phyloP scores from a whole-genome alignment of 1,140 invertebrate genomes.

The Plodia interpunctella region DNA sequence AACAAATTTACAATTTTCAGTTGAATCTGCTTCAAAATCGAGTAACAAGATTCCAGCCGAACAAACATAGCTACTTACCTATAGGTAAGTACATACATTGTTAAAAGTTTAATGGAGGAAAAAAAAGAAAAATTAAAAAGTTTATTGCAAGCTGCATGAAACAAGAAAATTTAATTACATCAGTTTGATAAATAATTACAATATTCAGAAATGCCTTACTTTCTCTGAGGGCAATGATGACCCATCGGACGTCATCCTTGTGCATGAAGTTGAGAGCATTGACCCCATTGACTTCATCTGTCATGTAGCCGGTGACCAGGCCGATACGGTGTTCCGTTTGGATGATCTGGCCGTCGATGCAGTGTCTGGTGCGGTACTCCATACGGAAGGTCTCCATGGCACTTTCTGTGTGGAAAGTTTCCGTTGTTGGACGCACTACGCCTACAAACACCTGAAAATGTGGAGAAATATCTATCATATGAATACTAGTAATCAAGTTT shows the following conservation, averaged over 20 bases:
- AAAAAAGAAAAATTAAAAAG: no score
- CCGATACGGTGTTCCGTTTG: conserved; percentile 92
- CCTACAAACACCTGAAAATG: conserved; percentile 80
- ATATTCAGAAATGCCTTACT: conserved; percentile 82
- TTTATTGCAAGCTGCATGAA: no score
- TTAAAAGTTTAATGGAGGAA: no score
- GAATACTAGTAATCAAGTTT: no score
- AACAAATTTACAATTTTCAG: no score
- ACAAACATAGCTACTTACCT: no score
- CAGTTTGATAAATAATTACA: no score
- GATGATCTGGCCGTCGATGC: conserved; percentile 89
- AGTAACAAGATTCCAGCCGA: no score
- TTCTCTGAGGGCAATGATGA: conserved; percentile 88
- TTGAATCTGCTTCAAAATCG: no score
- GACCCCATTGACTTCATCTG: conserved; percentile 86
- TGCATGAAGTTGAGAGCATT: conserved; percentile 93
- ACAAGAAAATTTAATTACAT: no score
- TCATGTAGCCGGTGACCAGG: conserved; percentile 89
- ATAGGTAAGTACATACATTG: no score
- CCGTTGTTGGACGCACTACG: conserved; percentile 80
- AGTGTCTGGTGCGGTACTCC: conserved; percentile 91
- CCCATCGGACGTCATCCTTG: conserved; percentile 89
- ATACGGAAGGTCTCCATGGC: conserved; percentile 86
- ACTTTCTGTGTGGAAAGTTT: conserved; percentile 82
- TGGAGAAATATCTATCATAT: background rate